Evolutionary conservation across 1,140 invertebrate genomes (phyloP).

Genomic region (Tetraneura akinire): DNA sequence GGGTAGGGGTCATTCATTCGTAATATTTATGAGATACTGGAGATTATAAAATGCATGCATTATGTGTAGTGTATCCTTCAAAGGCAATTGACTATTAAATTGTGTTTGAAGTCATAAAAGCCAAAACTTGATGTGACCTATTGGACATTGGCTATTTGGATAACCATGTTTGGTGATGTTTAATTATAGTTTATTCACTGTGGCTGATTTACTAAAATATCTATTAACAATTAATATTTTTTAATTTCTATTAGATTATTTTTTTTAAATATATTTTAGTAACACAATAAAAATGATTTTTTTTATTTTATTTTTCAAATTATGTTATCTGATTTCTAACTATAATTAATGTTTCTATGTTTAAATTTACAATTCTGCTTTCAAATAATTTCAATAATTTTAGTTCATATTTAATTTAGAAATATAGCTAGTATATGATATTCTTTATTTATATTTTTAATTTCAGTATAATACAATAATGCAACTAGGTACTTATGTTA

Average conservation of each 20-base stretch:
- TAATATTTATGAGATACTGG: slow-evolving; percentile 35
- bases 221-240: neutral
- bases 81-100: slow-evolving; percentile 37
- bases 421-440: too few species aligned
- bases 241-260: too few species aligned
- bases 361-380: too few species aligned
- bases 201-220: neutral
- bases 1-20: slow-evolving; percentile 44
- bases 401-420: too few species aligned
- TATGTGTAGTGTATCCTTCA: slow-evolving; percentile 21
- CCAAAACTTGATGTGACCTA: neutral
- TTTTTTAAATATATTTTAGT: neutral
- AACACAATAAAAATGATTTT: too few species aligned
- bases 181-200: neutral
- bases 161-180: slow-evolving; percentile 16
- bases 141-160: neutral
- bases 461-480: too few species aligned
- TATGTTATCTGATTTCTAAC: too few species aligned
- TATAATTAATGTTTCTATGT: too few species aligned
- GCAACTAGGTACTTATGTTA: too few species aligned
- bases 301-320: too few species aligned
- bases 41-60: slow-evolving; percentile 12
- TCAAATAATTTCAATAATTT: too few species aligned
- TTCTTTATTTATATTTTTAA: too few species aligned
- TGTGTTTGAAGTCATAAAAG: slow-evolving; percentile 2